Evolutionary conservation across 37 sponge, comb jelly and placozoan species (phyloP), one percentile per base, ranked within the genome.

Genomic region (Spongilla lacustris): DNA sequence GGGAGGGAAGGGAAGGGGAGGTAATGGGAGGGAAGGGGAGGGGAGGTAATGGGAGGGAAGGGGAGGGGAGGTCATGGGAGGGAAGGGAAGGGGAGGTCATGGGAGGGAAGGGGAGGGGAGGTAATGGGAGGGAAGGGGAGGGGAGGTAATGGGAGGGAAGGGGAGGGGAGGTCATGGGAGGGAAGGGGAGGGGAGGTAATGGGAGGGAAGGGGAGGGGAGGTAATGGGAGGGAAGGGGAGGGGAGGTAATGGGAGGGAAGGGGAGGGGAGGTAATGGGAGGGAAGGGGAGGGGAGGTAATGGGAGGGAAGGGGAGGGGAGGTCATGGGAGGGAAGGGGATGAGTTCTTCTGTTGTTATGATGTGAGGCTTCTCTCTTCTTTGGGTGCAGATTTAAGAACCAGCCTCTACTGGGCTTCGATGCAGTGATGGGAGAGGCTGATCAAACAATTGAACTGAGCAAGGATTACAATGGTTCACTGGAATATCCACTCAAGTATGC

Each of bases 401-500:
- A 91, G 34, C 95, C 92, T 23, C 94, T 86, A 9, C 68, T 92
- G 73, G 94, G 94, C 8, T 98, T 98, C 89, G 98, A 98, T 77
- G 95, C 96, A 58, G 78, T 92, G 34, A n/a, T 77, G 19, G 93
- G 89, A 69, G 81, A 86, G 33, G 71, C 96, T 27, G 98, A 98
- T 9, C 96, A 96, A 88, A 81, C 71, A 22, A 38, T 98, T 22
- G 83, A 94, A 69, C 91, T 98, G 19, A 73, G 66, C 23, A 77
- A 86, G 0, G 96, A 94, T 29, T 50, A 79, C 14, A 79, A 87
- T 80, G 98, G 93, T 11, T 24, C 72, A 8, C 25, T 94, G 49
- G 96, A 98, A 84, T 96, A 98, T 75, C 93, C 89, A 75, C 67
- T 94, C 81, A 96, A 91, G 98, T 98, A 38, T 79, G 93, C 82